Evolutionary conservation across 2,797 vertebrate species (phyloP).

Genomic region (Harpia harpyja): DNA sequence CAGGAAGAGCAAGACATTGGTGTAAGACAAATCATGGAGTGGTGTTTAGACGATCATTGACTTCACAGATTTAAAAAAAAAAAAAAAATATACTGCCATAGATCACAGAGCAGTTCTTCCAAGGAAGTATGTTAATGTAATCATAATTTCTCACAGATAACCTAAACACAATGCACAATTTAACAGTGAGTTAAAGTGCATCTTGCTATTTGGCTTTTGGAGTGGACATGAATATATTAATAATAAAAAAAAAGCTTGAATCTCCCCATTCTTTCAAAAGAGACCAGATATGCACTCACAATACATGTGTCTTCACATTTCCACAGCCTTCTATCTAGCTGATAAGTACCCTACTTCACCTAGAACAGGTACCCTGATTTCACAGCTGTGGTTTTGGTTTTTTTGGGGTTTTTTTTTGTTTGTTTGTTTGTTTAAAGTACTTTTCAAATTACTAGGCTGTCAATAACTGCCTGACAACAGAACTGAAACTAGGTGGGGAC

Average conservation of each 20-base stretch:
- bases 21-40: neutral
- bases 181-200: neutral
- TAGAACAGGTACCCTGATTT: neutral
- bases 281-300: neutral
- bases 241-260: neutral
- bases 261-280: neutral
- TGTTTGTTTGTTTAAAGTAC: neutral
- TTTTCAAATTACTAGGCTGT: neutral
- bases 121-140: neutral
- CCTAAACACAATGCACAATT: neutral
- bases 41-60: neutral
- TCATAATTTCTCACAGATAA: neutral
- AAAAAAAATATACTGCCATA: neutral
- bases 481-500: neutral
- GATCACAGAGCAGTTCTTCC: neutral
- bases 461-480: neutral
- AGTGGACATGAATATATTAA: neutral
- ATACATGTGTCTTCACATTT: accelerated
- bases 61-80: neutral
- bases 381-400: neutral
- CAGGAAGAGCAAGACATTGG: neutral
- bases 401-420: no score
- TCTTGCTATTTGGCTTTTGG: neutral
- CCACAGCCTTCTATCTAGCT: neutral
- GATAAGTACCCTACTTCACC: neutral